Conservation (phyloP, 2,888 invertebrate species). For the Mactromeris polynyma region DNA sequence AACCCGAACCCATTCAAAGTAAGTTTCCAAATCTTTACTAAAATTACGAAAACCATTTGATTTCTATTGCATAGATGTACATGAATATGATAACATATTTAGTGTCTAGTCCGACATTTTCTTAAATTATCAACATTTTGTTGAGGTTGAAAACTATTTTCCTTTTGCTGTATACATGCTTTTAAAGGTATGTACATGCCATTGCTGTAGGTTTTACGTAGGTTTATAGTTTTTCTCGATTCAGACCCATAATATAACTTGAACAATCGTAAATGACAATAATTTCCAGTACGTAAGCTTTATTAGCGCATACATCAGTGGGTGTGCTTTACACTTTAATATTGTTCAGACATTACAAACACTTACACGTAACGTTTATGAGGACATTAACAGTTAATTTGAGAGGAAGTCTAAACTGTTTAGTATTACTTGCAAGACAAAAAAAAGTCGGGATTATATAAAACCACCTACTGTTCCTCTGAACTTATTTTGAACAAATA, state of each 20-base stretch:
- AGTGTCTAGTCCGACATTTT: no score
- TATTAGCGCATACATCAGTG: neutral
- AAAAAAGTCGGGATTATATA: neutral
- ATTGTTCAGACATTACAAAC: constrained; percentile 9
- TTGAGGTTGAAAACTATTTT: no score
- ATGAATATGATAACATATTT: no score
- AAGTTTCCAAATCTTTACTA: no score
- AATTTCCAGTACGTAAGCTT: neutral
- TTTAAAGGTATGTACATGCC: no score
- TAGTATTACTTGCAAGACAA: neutral
- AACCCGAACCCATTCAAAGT: no score
- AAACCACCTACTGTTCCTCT: neutral
- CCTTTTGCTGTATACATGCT: no score
- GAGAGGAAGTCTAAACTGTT: constrained; percentile 18
- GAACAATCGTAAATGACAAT: neutral
- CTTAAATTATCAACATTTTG: no score
- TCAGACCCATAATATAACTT: neutral
- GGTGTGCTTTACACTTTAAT: neutral
- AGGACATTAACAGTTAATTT: constrained; percentile 13
- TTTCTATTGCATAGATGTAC: no score
- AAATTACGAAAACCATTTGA: no score
- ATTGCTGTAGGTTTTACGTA: no score
- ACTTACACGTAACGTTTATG: neutral
- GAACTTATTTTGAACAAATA: neutral
- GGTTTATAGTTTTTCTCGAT: no score